These are phyloP conservation scores for Aphelenchoides besseyi DNA, from an alignment of 1,140 invertebrate genomes.

Conservation along the genomic window DNA sequence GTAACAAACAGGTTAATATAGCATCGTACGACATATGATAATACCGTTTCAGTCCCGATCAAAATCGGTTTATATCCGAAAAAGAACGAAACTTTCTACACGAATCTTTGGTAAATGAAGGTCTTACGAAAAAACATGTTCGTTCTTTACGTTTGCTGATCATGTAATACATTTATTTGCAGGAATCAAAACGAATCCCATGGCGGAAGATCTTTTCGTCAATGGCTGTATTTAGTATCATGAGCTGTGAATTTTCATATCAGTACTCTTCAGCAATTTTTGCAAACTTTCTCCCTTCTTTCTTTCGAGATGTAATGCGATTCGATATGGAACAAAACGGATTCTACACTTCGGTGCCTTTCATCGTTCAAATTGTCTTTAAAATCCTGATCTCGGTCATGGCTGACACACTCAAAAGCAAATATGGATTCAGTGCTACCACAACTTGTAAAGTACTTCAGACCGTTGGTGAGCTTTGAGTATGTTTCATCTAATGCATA, in stretches of 20 bases:
- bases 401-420: conserved; percentile 28
- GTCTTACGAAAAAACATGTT: conserved; percentile 22
- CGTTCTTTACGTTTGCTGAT: no score
- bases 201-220: no score
- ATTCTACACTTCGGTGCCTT: conserved; percentile 38
- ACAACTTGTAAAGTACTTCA: conserved; percentile 32
- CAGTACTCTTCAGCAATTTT: conserved; percentile 13
- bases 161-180: no score
- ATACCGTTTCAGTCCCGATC: no score
- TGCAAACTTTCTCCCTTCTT: conserved; percentile 34
- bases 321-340: conserved; percentile 37
- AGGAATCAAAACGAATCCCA: no score
- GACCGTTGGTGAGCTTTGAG: conserved; percentile 30
- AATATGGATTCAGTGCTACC: conserved; percentile 25
- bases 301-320: conserved; percentile 37
- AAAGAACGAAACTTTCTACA: conserved; percentile 22
- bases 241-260: not conserved
- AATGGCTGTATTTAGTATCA: not conserved
- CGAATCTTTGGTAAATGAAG: not conserved
- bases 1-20: no score
- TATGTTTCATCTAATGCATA: conserved; percentile 11
- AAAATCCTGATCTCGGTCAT: conserved; percentile 10
- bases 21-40: no score
- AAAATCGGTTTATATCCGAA: conserved; percentile 33
- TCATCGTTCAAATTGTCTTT: conserved; percentile 31